Evolutionary conservation across 1,140 invertebrate species (phyloP).

Genomic region (Zaprionus nigranus): DNA sequence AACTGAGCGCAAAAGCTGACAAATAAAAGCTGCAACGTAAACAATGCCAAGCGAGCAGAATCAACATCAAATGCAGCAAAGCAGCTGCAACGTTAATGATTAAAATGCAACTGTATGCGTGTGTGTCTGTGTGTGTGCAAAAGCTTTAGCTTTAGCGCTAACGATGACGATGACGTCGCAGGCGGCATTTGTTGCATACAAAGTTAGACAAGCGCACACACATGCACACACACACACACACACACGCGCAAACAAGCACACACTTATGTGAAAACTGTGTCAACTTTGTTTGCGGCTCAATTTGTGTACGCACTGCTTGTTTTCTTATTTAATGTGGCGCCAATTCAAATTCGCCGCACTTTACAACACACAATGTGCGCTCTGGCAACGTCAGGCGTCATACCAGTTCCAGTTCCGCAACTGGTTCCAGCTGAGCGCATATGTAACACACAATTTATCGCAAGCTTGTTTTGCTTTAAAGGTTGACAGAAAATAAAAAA

Average conservation of each 20-base stretch:
- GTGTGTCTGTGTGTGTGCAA: slow-evolving; percentile 16
- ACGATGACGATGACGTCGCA: slow-evolving; percentile 62
- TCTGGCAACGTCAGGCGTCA: slow-evolving; percentile 16
- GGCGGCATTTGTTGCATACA: slow-evolving; percentile 73
- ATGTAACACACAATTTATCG: slow-evolving; percentile 58
- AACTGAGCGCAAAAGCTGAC: slow-evolving; percentile 65
- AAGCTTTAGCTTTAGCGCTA: slow-evolving; percentile 45
- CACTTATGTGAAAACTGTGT: slow-evolving; percentile 12
- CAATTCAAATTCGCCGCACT: not conserved
- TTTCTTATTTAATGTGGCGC: not conserved
- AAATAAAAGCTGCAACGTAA: slow-evolving; percentile 79
- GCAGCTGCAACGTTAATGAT: slow-evolving; percentile 64
- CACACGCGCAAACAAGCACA: not conserved
- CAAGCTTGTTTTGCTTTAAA: slow-evolving; percentile 23
- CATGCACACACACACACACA: not conserved
- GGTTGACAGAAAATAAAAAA: slow-evolving; percentile 17
- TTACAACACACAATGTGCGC: not conserved
- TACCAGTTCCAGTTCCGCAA: slow-evolving; percentile 5
- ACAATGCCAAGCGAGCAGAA: slow-evolving; percentile 65
- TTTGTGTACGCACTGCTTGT: slow-evolving; percentile 5
- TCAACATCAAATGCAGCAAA: slow-evolving; percentile 51
- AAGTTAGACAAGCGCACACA: slow-evolving; percentile 14
- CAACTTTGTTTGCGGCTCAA: slow-evolving; percentile 12
- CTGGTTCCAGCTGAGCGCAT: slow-evolving; percentile 51
- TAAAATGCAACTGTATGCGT: slow-evolving; percentile 57